These are phyloP conservation scores for Frieseomelitta varia DNA, from an alignment of 1,140 invertebrate species.

Conservation along the genomic window DNA sequence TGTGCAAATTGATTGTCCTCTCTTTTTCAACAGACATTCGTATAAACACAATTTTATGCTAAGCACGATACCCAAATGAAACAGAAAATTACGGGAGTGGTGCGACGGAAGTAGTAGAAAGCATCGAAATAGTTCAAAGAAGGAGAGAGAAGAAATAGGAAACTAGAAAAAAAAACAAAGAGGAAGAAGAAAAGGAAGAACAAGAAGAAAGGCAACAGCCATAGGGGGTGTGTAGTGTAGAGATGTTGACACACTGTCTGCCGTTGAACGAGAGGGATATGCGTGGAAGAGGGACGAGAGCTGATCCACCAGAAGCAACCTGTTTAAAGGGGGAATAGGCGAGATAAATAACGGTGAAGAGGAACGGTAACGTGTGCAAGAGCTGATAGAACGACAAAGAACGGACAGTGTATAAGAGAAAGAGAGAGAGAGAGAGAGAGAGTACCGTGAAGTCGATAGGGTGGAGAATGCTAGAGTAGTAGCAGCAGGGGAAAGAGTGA, in stretches of 20 bases:
- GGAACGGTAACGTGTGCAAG: background rate
- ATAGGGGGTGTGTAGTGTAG: background rate
- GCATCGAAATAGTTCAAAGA: background rate
- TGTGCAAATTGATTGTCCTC: too few species aligned
- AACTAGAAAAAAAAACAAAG: background rate
- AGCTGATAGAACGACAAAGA: constrained; percentile 29
- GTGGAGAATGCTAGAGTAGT: background rate
- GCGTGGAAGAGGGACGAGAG: background rate
- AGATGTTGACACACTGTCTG: constrained; percentile 45
- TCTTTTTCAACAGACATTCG: background rate
- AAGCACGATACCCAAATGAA: background rate
- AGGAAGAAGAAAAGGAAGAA: background rate
- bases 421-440: background rate
- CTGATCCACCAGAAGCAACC: constrained; percentile 31
- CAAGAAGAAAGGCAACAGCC: background rate
- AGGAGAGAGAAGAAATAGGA: background rate
- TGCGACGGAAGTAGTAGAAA: background rate
- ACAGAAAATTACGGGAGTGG: background rate
- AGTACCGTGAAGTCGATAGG: constrained; percentile 31
- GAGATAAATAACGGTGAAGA: constrained; percentile 37
- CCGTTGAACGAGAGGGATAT: background rate
- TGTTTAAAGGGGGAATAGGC: constrained; percentile 24
- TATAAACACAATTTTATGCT: background rate
- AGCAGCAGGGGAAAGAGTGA: background rate
- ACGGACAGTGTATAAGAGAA: background rate